A percentile compares a stretch with the other conserved stretches of the same genome.
These are phyloP conservation scores for Aleadryas rufinucha DNA, from an alignment of 2,113 vertebrate species.

Conservation along the genomic window DNA sequence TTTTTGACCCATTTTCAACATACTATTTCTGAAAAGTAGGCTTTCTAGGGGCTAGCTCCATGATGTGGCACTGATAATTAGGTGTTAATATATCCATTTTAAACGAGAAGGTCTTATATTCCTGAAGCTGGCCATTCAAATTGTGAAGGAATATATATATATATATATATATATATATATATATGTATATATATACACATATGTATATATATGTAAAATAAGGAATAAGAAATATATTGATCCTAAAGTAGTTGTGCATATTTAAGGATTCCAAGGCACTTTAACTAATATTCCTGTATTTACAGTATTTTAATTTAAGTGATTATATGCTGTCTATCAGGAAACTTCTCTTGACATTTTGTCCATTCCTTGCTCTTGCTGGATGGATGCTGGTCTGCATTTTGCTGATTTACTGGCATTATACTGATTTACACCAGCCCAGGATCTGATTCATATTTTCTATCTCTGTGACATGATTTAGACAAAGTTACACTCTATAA, in stretches of 20 bases:
- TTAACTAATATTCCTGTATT: neutral
- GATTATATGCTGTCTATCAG: neutral
- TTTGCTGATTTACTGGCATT: neutral
- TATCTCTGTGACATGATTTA: neutral
- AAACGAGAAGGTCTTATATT: neutral
- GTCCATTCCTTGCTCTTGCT: neutral
- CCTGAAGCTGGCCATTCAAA: neutral
- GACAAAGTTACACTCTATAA: neutral
- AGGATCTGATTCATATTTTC: neutral
- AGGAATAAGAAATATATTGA: neutral
- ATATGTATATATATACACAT: neutral
- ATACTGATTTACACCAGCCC: neutral
- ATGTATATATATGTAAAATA: neutral
- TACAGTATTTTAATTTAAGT: neutral
- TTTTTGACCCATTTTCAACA: neutral
- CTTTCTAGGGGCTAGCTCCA: neutral
- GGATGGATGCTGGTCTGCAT: neutral
- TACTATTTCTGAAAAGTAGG: neutral
- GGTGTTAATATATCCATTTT: neutral
- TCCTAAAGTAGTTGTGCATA: accelerated
- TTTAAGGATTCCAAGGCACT: neutral
- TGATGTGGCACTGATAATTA: neutral
- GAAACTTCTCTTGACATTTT: neutral
- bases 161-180: neutral
- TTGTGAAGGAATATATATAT: neutral